Evolutionary conservation across 2,113 vertebrate genomes (phyloP), one percentile per base, ranked within the genome.

Genomic region (Calonectris borealis): DNA sequence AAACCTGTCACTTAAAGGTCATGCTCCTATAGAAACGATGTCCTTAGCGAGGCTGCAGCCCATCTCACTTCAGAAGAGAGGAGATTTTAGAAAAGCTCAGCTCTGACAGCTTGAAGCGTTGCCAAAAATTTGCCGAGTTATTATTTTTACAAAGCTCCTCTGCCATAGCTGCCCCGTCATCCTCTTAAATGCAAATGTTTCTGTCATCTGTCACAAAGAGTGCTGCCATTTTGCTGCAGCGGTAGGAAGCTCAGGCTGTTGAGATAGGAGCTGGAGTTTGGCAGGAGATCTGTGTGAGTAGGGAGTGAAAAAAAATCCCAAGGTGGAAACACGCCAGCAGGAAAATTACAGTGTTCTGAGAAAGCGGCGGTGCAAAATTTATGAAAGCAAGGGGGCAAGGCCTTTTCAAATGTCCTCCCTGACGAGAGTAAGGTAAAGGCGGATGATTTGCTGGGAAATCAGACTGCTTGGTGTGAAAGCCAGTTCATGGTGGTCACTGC

Each of bases 271-370:
- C 40, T 0, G 2, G 79, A 36, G 52, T 72, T 85, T 87, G 86
- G 80, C 86, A 91, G n/a, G 48, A 90, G 62, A 86, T 81, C 13
- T 31, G 44, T 61, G 52, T 61, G 69, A 94, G 83, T 1, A 32
- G 14, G 61, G 65, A 68, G 44, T 17, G 55, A 62, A 81, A 85
- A 92, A 83, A 87, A 27, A 16, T 15, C 48, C 60, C 2, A 1
- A 42, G 32, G 44, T 61, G 77, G 92, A 91, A 92, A 72, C 4
- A 9, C 1, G 69, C 81, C 92, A 90, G 76, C 38, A 64, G 86
- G 83, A 91, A 97, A 94, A 93, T 86, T 83, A 57, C 69, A 49
- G 40, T 25, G 38, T 46, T 34, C 72, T 49, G 86, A 61, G 86
- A 84, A 87, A 86, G 73, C 6, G 5, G 86, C 4, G 4, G 52